Conservation (phyloP, 2,888 invertebrate genomes). For the Pseudeuparius sepicola region DNA sequence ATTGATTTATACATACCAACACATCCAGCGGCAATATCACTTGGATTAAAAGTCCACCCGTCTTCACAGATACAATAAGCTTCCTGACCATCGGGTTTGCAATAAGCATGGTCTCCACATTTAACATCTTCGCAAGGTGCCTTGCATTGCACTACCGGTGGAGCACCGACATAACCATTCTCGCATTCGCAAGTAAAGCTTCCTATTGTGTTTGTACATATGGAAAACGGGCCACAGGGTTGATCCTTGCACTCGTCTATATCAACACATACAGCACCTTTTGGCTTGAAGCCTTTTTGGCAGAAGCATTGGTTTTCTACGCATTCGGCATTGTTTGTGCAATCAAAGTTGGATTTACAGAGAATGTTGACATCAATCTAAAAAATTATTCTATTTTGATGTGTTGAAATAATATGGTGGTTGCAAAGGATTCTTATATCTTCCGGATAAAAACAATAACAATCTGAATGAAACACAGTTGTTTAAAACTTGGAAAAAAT, state of each 20-base stretch:
- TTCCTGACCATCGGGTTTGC: constrained; percentile 79
- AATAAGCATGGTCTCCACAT: constrained; percentile 80
- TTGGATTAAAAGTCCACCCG: constrained; percentile 88
- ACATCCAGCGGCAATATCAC: constrained; percentile 80
- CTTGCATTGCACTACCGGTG: constrained; percentile 69
- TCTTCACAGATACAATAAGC: constrained; percentile 89
- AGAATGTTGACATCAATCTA: constrained; percentile 76
- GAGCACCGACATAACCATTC: constrained; percentile 71
- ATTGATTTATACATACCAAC: constrained; percentile 54
- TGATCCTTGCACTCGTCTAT: constrained; percentile 62
- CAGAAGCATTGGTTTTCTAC: constrained; percentile 83
- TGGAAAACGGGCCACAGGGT: constrained; percentile 63
- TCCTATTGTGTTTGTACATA: constrained; percentile 72
- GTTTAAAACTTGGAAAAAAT: too few species aligned
- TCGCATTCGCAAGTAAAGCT: constrained; percentile 75
- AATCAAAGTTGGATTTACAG: constrained; percentile 81
- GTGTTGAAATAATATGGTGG: too few species aligned
- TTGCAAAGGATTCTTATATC: too few species aligned
- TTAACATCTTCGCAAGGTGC: constrained; percentile 88
- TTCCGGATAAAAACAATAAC: too few species aligned
- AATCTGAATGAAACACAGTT: too few species aligned
- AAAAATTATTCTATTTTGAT: too few species aligned
- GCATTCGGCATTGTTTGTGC: constrained; percentile 86
- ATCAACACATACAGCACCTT: constrained; percentile 69
- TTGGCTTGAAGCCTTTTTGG: constrained; percentile 74